Evolutionary conservation across 2,113 vertebrate species (phyloP).

Genomic region (Salvelinus fontinalis): DNA sequence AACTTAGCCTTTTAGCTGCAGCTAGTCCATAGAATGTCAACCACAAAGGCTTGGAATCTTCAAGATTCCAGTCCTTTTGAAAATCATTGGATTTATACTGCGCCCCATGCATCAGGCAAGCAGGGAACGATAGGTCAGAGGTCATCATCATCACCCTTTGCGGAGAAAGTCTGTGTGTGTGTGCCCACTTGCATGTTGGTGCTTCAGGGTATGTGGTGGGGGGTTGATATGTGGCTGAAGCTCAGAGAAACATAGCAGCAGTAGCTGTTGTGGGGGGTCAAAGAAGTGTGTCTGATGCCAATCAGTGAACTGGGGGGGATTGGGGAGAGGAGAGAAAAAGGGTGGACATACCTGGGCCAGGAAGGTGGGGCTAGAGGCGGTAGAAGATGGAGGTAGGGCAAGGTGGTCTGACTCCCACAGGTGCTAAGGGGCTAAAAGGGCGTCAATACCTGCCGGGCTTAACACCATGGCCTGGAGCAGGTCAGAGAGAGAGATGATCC

Average conservation of each 20-base stretch:
- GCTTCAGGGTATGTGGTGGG: too few species aligned
- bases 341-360: conserved; percentile 34
- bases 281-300: background rate
- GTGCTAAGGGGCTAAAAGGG: conserved; percentile 81
- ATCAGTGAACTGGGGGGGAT: background rate
- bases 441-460: conserved; percentile 89
- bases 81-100: background rate
- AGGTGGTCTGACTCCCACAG: background rate
- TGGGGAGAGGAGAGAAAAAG: background rate
- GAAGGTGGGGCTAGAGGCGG: conserved; percentile 14
- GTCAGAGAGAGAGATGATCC: conserved; percentile 94
- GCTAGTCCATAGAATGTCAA: background rate
- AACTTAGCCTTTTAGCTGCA: too few species aligned
- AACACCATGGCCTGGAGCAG: conserved; percentile 95
- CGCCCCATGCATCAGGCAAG: background rate
- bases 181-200: too few species aligned
- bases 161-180: too few species aligned
- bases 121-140: background rate
- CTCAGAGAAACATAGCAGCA: background rate
- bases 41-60: background rate
- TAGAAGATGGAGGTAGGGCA: conserved; percentile 10
- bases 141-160: too few species aligned
- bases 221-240: background rate
- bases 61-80: too few species aligned
- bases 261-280: too few species aligned